Evolutionary conservation across 2,888 invertebrate species (phyloP).

Genomic region (Catonia carolina): DNA sequence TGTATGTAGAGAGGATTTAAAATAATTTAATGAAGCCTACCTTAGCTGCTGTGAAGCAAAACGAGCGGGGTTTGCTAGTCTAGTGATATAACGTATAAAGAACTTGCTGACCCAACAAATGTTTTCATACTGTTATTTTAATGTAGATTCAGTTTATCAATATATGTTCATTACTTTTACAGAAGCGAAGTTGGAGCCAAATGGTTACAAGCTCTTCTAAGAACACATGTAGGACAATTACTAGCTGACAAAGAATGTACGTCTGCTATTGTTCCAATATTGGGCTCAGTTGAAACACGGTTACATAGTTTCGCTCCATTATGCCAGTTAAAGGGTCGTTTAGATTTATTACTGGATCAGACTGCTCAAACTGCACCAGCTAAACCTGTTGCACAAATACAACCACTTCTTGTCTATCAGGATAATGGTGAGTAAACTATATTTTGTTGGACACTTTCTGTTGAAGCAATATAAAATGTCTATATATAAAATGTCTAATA

Average conservation of each 20-base stretch:
- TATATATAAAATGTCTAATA: too few species aligned
- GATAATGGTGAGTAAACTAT: conserved; percentile 41
- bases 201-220: conserved; percentile 55
- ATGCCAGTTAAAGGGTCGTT: conserved; percentile 52
- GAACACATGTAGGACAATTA: conserved; percentile 54
- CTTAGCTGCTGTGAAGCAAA: too few species aligned
- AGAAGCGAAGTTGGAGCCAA: conserved; percentile 50
- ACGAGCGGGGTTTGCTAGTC: too few species aligned
- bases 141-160: too few species aligned
- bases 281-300: conserved; percentile 52
- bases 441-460: too few species aligned
- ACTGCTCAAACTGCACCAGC: conserved; percentile 42
- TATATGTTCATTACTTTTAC: too few species aligned
- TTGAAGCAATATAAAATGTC: too few species aligned
- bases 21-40: too few species aligned
- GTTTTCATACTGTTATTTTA: too few species aligned
- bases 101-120: too few species aligned
- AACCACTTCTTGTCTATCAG: conserved; percentile 49
- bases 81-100: too few species aligned
- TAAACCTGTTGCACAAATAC: conserved; percentile 42
- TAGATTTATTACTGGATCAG: conserved; percentile 53
- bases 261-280: conserved; percentile 49
- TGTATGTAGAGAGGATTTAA: too few species aligned
- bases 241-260: conserved; percentile 55
- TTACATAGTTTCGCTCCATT: conserved; percentile 48